A percentile compares a stretch with the other conserved stretches of the same genome.
Evolutionary conservation across 2,797 vertebrate genomes (phyloP).

Genomic region (Sarcoramphus papa): DNA sequence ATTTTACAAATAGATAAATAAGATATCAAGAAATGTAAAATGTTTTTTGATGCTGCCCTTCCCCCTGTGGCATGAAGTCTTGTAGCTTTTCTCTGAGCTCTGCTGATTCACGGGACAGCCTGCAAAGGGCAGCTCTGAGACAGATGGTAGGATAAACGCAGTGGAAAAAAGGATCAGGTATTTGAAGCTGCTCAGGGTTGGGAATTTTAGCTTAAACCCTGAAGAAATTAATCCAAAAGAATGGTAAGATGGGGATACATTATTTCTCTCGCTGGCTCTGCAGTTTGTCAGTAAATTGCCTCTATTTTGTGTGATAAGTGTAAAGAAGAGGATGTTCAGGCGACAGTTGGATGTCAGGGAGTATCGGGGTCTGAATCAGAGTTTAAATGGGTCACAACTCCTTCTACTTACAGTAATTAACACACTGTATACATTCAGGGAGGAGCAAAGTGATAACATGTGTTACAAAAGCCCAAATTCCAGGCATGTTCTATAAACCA

Average conservation of each 20-base stretch:
- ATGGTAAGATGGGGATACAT: too few species aligned
- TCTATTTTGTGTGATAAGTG: neutral
- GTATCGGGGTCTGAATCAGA: neutral
- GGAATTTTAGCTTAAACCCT: neutral
- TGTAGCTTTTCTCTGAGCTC: neutral
- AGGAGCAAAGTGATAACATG: neutral
- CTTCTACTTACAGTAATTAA: neutral
- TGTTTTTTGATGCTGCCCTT: neutral
- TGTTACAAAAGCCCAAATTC: neutral
- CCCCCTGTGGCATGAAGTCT: fast-evolving
- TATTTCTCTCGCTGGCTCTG: neutral
- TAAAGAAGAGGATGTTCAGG: neutral
- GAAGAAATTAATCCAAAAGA: neutral
- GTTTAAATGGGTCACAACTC: neutral
- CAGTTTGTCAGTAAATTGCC: neutral
- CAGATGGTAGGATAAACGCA: neutral
- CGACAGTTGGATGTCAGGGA: neutral
- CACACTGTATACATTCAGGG: too few species aligned
- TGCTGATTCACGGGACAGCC: neutral
- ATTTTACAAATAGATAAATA: neutral
- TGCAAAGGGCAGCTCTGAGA: neutral
- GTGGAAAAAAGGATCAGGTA: neutral
- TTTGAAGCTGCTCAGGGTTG: neutral
- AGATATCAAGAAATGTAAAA: neutral
- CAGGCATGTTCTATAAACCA: neutral